Conservation (phyloP, 2,888 invertebrate species). For the Gnatocerus cornutus region DNA sequence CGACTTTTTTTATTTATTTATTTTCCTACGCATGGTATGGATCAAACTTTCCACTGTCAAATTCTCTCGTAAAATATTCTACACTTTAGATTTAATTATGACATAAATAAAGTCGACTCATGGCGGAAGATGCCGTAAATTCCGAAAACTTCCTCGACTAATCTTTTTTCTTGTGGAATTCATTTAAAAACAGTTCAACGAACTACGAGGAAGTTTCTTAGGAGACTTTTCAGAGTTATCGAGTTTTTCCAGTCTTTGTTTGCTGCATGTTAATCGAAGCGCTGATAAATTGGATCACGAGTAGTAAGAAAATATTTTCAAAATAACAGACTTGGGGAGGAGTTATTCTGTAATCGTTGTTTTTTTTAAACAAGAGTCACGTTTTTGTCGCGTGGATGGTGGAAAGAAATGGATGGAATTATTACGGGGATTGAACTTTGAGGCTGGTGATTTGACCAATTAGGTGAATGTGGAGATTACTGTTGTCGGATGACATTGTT, state of each 20-base stretch:
- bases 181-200: slow-evolving; percentile 18
- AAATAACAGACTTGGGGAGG: background rate
- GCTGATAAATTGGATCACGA: background rate
- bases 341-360: slow-evolving; percentile 3
- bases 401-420: background rate
- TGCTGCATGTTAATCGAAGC: background rate
- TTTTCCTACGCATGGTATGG: slow-evolving; percentile 4
- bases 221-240: background rate
- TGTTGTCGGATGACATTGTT: background rate
- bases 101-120: slow-evolving; percentile 14
- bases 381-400: background rate
- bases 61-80: background rate
- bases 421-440: background rate
- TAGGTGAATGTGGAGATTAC: background rate
- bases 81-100: slow-evolving; percentile 12
- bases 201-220: slow-evolving; percentile 15
- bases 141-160: background rate
- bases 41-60: background rate
- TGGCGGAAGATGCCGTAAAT: slow-evolving; percentile 13
- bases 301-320: background rate
- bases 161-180: slow-evolving; percentile 20
- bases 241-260: slow-evolving; percentile 5
- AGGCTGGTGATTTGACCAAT: background rate
- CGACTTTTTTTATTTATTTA: background rate
- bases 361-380: background rate